phyloP scores from a whole-genome alignment of 2,113 vertebrate genomes.

The Python bivittatus region DNA sequence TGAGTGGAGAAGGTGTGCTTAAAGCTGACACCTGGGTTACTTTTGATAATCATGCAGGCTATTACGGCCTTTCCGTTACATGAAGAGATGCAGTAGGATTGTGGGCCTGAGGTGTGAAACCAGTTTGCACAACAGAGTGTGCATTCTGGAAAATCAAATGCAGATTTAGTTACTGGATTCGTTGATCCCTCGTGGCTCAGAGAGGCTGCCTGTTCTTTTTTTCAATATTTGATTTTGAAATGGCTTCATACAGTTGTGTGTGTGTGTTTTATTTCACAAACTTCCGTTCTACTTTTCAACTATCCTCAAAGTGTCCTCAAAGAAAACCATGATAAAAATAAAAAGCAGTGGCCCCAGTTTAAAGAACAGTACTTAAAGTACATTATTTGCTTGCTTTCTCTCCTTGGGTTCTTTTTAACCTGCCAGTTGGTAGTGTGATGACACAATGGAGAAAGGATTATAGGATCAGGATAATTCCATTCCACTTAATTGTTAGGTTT shows the following conservation, averaged over 20 bases:
- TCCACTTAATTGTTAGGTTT: not conserved
- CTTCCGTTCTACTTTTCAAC: not conserved
- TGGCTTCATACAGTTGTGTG: too few relatives aligned
- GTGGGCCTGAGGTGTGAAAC: not conserved
- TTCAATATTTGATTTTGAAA: not conserved
- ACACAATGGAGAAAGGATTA: not conserved
- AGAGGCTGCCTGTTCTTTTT: not conserved
- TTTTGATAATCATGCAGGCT: constrained; percentile 37
- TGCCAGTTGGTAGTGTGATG: not conserved
- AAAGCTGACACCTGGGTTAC: constrained; percentile 33
- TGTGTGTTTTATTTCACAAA: not conserved
- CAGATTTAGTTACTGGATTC: not conserved
- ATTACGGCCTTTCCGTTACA: not conserved
- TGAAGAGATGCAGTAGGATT: not conserved
- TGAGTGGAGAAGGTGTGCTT: constrained; percentile 27
- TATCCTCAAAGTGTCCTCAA: not conserved
- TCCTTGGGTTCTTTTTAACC: not conserved
- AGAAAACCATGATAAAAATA: not conserved
- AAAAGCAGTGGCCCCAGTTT: not conserved
- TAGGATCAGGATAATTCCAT: not conserved
- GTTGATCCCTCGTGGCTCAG: not conserved
- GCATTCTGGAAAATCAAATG: not conserved
- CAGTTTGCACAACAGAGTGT: not conserved
- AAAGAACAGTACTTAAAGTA: not conserved
- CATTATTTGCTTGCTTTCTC: not conserved